Percentiles rank a stretch among this genome's conserved stretches.
phyloP scores from a whole-genome alignment of 2,888 invertebrate genomes.

The Drosophila paracracens region DNA sequence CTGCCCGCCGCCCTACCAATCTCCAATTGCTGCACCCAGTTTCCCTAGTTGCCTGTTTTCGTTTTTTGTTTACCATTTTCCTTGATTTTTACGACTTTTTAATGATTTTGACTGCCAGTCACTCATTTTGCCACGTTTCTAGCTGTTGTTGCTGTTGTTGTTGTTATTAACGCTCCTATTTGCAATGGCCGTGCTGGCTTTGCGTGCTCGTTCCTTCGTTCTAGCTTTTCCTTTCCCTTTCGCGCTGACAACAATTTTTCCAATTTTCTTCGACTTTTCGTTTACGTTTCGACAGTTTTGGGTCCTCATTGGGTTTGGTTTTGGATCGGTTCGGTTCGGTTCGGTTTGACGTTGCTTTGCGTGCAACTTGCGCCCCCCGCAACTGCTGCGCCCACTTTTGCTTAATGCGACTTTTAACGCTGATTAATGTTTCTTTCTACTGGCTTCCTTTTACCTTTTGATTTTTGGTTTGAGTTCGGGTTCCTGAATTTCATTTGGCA shows the following conservation, averaged over 20 bases:
- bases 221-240: slow-evolving; percentile 48
- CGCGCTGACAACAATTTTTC: slow-evolving; percentile 54
- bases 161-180: slow-evolving; percentile 14
- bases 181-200: slow-evolving; percentile 12
- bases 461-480: slow-evolving; percentile 20
- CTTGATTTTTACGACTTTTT: slow-evolving; percentile 81
- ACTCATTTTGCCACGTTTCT: slow-evolving; percentile 74
- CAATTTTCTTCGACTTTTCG: slow-evolving; percentile 76
- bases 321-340: slow-evolving; percentile 24
- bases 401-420: slow-evolving; percentile 81
- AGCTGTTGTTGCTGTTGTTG: slow-evolving; percentile 15
- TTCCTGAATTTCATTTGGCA: slow-evolving; percentile 45
- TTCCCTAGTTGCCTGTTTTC: slow-evolving; percentile 31
- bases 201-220: slow-evolving; percentile 22
- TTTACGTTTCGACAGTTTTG: slow-evolving; percentile 68
- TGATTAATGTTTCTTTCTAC: slow-evolving; percentile 71
- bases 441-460: slow-evolving; percentile 32
- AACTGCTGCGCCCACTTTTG: slow-evolving; percentile 62
- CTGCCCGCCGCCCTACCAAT: background rate
- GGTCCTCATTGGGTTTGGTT: slow-evolving; percentile 41
- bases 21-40: slow-evolving; percentile 11
- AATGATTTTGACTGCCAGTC: slow-evolving; percentile 81
- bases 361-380: slow-evolving; percentile 51
- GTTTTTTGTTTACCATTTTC: slow-evolving; percentile 68
- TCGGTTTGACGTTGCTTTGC: slow-evolving; percentile 37